Base-by-base conservation (phyloP, 2,113 vertebrate genomes). In the Cyrtonyx montezumae region DNA sequence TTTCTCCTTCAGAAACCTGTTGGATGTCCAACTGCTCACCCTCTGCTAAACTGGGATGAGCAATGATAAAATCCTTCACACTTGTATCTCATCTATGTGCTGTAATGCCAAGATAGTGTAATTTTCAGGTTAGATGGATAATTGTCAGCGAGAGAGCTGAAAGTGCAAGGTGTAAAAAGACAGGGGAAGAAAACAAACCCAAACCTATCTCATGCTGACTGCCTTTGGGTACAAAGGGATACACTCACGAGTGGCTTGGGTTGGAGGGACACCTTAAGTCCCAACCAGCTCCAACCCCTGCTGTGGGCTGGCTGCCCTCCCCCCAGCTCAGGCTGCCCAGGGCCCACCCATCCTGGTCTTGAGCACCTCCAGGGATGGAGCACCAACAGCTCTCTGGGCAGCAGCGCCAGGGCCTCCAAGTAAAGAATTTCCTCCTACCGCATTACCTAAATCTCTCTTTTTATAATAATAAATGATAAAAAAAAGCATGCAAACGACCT, bases 61-160 rank as follows among this genome's bases (percentile, higher is more conserved):
- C 45, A 67, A 49, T 15, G 23, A 36, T 51, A 56, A 87, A 74
- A 36, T 7, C 3, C 48, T 36, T 48, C 48, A 32, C 21, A 9
- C 16, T 25, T 49, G 46, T 32, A 32, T 56, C 18, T 32, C 30
- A 19, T 30, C 26, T 53, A 26, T 16, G 26, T 11, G 51, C 26
- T 53, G 26, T 28, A 14, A 53, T 10, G 51, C 51, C 51, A 53
- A 28, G 51, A 53, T 53, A 53, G 14, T 15, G 26, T 8, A 49
- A 74, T 46, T 62, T 4, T 45, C n/a, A 83, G 59, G 20, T 17
- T 8, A 46, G n/a, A 17, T 0, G 0, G 53, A 26, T 28, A 16
- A 53, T 25, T 45, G 69, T 19, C 14, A 56, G 13, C 18, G 20
- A 53, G 30, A 77, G 13, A 80, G 22, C 15, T 55, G 15, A 17